phyloP scores from a whole-genome alignment of 2,113 vertebrate species.

The Spilogale gracilis region DNA sequence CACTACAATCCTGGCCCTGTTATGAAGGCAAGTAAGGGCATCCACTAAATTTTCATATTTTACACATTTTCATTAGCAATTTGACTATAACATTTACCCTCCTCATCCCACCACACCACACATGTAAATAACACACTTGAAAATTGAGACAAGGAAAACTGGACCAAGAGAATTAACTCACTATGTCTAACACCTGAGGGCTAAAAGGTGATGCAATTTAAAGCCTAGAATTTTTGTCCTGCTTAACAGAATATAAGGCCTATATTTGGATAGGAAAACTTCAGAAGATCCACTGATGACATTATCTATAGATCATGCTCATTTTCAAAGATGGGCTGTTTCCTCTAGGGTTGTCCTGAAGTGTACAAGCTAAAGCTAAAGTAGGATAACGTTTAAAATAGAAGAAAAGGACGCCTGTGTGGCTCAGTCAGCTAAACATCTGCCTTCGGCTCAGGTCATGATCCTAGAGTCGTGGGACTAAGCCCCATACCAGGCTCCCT shows the following conservation, averaged over 20 bases:
- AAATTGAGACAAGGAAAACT: not conserved
- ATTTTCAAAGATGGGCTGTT: not conserved
- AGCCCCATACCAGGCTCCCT: too few relatives aligned
- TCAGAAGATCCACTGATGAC: not conserved
- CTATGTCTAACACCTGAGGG: not conserved
- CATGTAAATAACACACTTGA: not conserved
- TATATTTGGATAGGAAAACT: not conserved
- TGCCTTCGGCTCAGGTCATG: too few relatives aligned
- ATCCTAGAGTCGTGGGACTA: too few relatives aligned
- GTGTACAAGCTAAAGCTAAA: not conserved
- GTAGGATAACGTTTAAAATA: not conserved
- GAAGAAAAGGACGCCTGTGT: not conserved
- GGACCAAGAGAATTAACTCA: not conserved
- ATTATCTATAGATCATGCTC: not conserved
- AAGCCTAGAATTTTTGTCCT: not conserved
- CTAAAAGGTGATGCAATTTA: not conserved
- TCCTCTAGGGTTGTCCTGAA: not conserved
- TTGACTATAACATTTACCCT: not conserved
- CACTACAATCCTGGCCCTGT: not conserved
- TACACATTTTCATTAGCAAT: not conserved
- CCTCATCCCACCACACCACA: not conserved
- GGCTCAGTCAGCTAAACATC: too few relatives aligned
- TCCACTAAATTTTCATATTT: rapidly evolving
- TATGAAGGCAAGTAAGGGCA: not conserved
- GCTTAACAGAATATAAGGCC: not conserved